A percentile compares a stretch with the other conserved stretches of the same genome.
These are phyloP conservation scores for Hypocryptadius cinnamomeus DNA, from an alignment of 2,113 vertebrate genomes.

Conservation along the genomic window DNA sequence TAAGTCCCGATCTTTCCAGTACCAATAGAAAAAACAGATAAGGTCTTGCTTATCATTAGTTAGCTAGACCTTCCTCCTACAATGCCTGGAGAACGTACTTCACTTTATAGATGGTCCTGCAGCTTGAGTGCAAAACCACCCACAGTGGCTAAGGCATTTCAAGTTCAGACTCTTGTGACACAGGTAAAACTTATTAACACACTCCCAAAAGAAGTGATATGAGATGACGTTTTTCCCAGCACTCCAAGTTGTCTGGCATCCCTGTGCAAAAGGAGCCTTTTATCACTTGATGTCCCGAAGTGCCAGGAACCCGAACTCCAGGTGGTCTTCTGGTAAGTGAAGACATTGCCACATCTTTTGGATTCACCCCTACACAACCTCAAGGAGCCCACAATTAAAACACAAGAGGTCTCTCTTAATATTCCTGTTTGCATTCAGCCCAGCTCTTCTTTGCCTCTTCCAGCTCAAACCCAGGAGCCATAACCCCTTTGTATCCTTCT, in stretches of 20 bases:
- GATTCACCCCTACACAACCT: neutral
- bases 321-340: neutral
- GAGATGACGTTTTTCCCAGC: neutral
- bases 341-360: neutral
- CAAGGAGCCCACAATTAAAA: neutral
- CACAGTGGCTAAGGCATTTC: neutral
- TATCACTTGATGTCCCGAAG: neutral
- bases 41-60: neutral
- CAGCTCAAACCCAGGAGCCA: neutral
- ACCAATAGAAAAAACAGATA: fast-evolving
- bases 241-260: neutral
- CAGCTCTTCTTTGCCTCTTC: neutral
- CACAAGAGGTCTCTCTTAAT: neutral
- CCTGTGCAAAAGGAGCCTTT: neutral
- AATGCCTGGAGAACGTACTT: neutral
- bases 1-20: neutral
- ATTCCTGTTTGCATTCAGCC: neutral
- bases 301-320: neutral
- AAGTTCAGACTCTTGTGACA: neutral
- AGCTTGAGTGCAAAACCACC: neutral
- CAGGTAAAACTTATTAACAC: neutral
- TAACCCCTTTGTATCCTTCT: neutral
- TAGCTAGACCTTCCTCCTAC: neutral
- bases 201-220: neutral
- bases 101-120: neutral